These are phyloP conservation scores for Rotaria socialis DNA, from an alignment of 2,888 invertebrate genomes.

Conservation along the genomic window DNA sequence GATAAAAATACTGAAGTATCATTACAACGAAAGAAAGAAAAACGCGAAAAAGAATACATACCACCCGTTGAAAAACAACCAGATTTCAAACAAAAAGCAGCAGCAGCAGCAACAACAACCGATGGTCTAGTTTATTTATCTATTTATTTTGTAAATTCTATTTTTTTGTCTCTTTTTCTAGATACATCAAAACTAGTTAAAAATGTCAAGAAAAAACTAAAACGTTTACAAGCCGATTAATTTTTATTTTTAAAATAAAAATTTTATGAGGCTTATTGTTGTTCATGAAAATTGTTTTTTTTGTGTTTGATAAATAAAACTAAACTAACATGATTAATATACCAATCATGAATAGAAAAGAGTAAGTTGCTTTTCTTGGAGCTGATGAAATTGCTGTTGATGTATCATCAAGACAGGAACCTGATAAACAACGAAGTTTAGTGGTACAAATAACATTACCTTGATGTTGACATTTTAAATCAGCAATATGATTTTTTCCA, in stretches of 20 bases:
- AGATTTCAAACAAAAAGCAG: neutral
- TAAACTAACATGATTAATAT: constrained; percentile 2
- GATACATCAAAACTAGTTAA: constrained; percentile 28
- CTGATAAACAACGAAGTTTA: neutral
- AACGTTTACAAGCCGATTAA: constrained; percentile 9
- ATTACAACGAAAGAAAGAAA: constrained; percentile 17
- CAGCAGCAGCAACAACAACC: neutral
- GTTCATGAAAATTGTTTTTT: no score
- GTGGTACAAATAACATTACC: neutral
- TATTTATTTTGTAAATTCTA: neutral
- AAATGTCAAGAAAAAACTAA: constrained; percentile 22
- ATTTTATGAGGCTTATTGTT: no score
- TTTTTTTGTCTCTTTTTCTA: neutral
- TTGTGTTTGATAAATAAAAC: neutral
- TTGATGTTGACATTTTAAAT: neutral
- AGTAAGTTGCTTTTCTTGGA: neutral
- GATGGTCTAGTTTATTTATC: neutral
- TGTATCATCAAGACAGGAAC: neutral
- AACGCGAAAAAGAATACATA: neutral
- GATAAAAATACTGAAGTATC: constrained; percentile 38
- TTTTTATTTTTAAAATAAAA: neutral
- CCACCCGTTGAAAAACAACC: neutral
- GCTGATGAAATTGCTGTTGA: neutral
- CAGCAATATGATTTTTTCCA: neutral
- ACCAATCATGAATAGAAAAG: neutral